A percentile compares a stretch with the other conserved stretches of the same genome.
These are phyloP conservation scores for Adelosebastes latens DNA, from an alignment of 2,797 vertebrate genomes.

Conservation along the genomic window DNA sequence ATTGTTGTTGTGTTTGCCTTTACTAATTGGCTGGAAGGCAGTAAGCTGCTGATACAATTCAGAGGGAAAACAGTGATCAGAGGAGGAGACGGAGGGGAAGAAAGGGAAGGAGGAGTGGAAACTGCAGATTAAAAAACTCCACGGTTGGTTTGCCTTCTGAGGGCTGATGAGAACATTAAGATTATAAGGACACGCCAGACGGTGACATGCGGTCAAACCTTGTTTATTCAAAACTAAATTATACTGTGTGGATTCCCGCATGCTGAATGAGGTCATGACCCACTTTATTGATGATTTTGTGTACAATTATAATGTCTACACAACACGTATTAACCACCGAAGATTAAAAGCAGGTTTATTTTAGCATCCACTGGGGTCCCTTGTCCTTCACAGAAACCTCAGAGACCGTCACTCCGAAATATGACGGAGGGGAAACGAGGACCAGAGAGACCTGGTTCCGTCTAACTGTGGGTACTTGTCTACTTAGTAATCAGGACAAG, in stretches of 20 bases:
- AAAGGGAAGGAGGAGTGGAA: conserved; percentile 53
- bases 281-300: conserved; percentile 52
- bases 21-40: conserved; percentile 80
- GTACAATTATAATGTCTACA: conserved; percentile 41
- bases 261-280: conserved; percentile 62
- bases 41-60: conserved; percentile 67
- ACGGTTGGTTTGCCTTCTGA: conserved; percentile 62
- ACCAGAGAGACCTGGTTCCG: conserved; percentile 59
- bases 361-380: conserved; percentile 22
- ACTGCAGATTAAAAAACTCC: conserved; percentile 62
- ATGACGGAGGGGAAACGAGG: conserved; percentile 49
- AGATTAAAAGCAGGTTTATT: conserved; percentile 57
- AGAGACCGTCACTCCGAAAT: conserved; percentile 47
- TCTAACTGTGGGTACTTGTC: conserved; percentile 69
- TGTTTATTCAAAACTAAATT: conserved; percentile 73
- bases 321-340: conserved; percentile 46
- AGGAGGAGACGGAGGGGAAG: conserved; percentile 37
- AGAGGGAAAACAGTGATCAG: conserved; percentile 69
- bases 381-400: conserved; percentile 49
- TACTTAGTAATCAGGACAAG: conserved; percentile 80
- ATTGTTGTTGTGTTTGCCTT: conserved; percentile 80
- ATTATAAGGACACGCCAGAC: conserved; percentile 65
- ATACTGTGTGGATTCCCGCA: conserved; percentile 52
- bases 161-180: conserved; percentile 69
- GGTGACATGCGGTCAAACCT: conserved; percentile 57